phyloP scores from a whole-genome alignment of 2,113 vertebrate genomes.

The human (Homo sapiens) region GRCh38 chr20:23356001-23356500 shows the following conservation, averaged over 20 bases:
- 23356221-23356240: neutral
- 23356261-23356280: neutral
- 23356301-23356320: neutral
- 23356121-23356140: neutral
- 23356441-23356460: neutral
- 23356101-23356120: neutral
- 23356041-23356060: neutral
- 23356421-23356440: neutral
- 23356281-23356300: neutral
- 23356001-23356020: neutral
- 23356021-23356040: neutral
- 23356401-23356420: too few relatives aligned
- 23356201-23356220: neutral
- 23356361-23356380: neutral
- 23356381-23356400: neutral
- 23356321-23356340: neutral
- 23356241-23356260: neutral
- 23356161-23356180: neutral
- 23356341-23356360: too few relatives aligned
- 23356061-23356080: neutral
- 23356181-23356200: neutral
- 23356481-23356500: neutral
- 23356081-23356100: neutral
- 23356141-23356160: neutral
- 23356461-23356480: too few relatives aligned